Evolutionary conservation across 2,888 invertebrate genomes (phyloP), one percentile per base, ranked within the genome.

Genomic region (Lasiommata megera): DNA sequence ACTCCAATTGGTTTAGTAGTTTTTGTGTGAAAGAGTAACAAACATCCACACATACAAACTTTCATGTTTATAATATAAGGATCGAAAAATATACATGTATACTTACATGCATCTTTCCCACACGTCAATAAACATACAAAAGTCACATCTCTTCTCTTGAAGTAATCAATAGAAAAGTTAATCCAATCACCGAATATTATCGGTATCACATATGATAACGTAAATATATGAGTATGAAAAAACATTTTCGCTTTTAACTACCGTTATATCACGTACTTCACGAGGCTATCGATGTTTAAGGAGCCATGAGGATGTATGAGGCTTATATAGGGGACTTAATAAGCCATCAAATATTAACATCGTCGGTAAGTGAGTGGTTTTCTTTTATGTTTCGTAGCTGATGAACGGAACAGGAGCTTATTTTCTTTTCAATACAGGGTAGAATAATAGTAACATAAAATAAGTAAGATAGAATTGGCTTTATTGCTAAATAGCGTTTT

Each of bases 111-210:
- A 9, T 43, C 44, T 8, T 64, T 58, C 2, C 58, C 61, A 63
- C 80, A 80, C 1, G 66, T 66, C 3, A 82, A 41, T 14, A 81
- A 46, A 50, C 80, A 82, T 1, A 78, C 12, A 46, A 61, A 67
- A 14, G 44, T 38, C 41, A 51, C 51, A 11, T 18, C 37, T 18
- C 72, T 70, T 5, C 67, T 63, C 29, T 64, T 66, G 43, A 83
- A 79, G 47, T 80, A 81, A 36, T 76, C 70, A 3, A 75, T 16
- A 8, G 69, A 60, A 34, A 79, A 71, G 0, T 67, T 50, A 0
- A 71, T 37, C 6, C 47, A 56, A 5, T 59, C 56, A 8, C 71
- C 63, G 1, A 60, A 54, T 56, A 54, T 58, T 0, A 58, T n/a
- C 1, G 68, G 44, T 2, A 68, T 12, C n/a, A 7, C 1, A 11